A percentile compares a stretch with the other conserved stretches of the same genome.
Evolutionary conservation across 2,888 invertebrate species (phyloP).

Genomic region (Hoplodrina ambigua): DNA sequence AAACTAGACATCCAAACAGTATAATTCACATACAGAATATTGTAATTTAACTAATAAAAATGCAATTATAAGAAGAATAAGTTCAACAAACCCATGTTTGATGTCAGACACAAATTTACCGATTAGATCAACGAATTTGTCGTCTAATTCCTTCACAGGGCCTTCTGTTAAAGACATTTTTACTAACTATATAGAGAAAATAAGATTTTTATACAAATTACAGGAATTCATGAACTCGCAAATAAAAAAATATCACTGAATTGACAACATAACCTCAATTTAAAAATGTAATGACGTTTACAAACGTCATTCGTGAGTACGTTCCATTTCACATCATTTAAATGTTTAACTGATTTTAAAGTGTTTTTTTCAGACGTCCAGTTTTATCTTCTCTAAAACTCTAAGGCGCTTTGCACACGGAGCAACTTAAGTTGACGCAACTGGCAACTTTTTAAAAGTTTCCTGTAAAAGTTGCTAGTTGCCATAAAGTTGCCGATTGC

Average conservation of each 20-base stretch:
- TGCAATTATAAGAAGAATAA: conserved; percentile 6
- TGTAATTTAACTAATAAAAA: background rate
- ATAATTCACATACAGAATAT: background rate
- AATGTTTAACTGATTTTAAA: no score
- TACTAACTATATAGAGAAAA: conserved; percentile 1
- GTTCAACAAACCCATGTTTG: conserved; percentile 74
- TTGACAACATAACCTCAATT: conserved; percentile 57
- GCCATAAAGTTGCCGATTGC: no score
- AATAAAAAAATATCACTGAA: conserved; percentile 10
- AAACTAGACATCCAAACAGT: background rate
- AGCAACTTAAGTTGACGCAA: no score
- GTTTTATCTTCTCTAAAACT: no score
- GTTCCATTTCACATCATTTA: conserved; percentile 12
- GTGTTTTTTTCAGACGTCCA: no score
- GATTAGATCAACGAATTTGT: conserved; percentile 75
- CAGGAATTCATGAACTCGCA: conserved; percentile 1
- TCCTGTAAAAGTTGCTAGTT: no score
- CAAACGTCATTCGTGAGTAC: conserved; percentile 1
- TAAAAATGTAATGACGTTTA: conserved; percentile 39
- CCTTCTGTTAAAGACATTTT: conserved; percentile 71
- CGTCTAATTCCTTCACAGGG: conserved; percentile 72
- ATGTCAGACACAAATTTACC: conserved; percentile 80
- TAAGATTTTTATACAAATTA: conserved; percentile 5
- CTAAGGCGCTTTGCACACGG: no score
- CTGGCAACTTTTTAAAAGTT: no score